Evolutionary conservation across 2,113 vertebrate species (phyloP).

Genomic region (Sinocyclocheilus rhinocerous): DNA sequence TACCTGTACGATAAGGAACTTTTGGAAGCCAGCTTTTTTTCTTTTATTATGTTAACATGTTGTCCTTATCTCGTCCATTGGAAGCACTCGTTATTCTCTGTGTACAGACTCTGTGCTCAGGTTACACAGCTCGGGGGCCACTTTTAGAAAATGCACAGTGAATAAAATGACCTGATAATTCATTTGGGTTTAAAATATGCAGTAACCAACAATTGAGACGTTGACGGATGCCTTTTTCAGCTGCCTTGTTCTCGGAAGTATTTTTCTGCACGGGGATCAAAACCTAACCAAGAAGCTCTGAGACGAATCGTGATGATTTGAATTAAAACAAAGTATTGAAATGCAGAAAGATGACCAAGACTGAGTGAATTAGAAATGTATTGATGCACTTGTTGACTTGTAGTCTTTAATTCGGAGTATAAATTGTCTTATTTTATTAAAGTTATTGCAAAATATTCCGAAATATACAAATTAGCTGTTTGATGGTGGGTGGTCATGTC

Average conservation of each 20-base stretch:
- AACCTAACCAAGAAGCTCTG: not conserved
- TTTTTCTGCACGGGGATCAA: not conserved
- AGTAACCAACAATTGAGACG: not conserved
- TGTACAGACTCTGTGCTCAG: not conserved
- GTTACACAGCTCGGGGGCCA: not conserved
- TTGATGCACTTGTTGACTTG: not conserved
- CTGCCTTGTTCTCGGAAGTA: not conserved
- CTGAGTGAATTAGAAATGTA: not conserved
- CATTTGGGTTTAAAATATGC: not conserved
- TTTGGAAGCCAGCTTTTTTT: not conserved
- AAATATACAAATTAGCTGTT: not conserved
- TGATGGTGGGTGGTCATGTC: not conserved
- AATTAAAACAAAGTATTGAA: not conserved
- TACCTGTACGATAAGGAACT: not conserved
- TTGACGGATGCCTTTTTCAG: not conserved
- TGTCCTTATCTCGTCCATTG: conserved; percentile 13
- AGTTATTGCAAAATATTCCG: not conserved
- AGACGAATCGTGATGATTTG: not conserved
- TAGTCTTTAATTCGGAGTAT: not conserved
- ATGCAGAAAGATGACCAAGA: not conserved
- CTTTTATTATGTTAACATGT: conserved; percentile 23
- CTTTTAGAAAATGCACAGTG: conserved; percentile 17
- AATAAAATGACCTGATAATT: conserved; percentile 11
- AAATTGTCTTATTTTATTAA: not conserved
- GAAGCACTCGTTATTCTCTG: not conserved